Conservation (phyloP, 2,113 vertebrate species). For the Saccopteryx bilineata region DNA sequence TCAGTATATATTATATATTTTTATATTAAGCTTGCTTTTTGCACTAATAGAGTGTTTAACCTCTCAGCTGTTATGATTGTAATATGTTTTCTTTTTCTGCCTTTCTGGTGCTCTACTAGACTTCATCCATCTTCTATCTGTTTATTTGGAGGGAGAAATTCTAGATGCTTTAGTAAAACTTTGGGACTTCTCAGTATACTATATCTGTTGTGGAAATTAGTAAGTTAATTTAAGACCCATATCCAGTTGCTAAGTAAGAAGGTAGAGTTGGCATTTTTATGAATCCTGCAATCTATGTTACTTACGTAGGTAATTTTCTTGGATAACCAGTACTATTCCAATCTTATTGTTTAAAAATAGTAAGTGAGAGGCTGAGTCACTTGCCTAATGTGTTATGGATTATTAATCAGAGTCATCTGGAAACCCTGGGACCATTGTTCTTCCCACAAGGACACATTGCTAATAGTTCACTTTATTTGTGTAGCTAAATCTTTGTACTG, state of each 20-base stretch:
- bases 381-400: not conserved
- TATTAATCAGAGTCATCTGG: slow-evolving; percentile 21
- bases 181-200: not conserved
- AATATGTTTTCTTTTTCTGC: not conserved
- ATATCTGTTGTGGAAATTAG: slow-evolving; percentile 9
- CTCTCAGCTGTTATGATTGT: not conserved
- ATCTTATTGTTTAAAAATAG: slow-evolving; percentile 54
- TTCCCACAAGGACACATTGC: not conserved
- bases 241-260: slow-evolving; percentile 22
- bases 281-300: not conserved
- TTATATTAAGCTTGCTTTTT: slow-evolving; percentile 8
- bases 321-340: slow-evolving; percentile 18
- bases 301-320: slow-evolving; percentile 47
- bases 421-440: not conserved
- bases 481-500: slow-evolving; percentile 4
- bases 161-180: slow-evolving; percentile 10
- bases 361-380: not conserved
- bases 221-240: not conserved
- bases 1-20: slow-evolving; percentile 15
- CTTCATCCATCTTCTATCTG: slow-evolving; percentile 9
- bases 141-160: not conserved
- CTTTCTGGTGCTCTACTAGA: not conserved
- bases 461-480: slow-evolving; percentile 60
- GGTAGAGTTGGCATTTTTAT: not conserved
- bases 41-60: not conserved